Percentiles rank a stretch among this genome's conserved stretches.
Evolutionary conservation across 1,140 invertebrate species (phyloP).

Genomic region (Adelges cooleyi): DNA sequence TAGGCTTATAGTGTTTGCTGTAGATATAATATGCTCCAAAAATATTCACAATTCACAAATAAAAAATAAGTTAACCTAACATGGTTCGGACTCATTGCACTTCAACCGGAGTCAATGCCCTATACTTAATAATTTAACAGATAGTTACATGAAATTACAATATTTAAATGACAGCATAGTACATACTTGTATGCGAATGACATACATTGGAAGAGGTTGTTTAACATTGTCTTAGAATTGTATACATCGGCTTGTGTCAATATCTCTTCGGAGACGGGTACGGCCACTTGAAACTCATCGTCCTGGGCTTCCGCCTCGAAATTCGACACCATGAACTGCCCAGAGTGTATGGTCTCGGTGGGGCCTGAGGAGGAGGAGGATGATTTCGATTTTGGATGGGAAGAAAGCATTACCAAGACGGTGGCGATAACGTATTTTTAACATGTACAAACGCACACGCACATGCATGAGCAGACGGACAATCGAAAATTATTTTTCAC

Average conservation of each 20-base stretch:
- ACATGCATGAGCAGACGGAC: background rate
- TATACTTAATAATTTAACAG: no score
- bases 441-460: background rate
- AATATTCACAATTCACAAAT: no score
- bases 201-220: constrained; percentile 93
- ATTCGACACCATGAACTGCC: constrained; percentile 95
- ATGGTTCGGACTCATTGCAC: no score
- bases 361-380: no score
- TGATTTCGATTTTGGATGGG: background rate
- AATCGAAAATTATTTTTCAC: background rate
- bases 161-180: no score
- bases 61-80: no score
- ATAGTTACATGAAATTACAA: no score
- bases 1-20: no score
- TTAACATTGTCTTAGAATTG: constrained; percentile 81
- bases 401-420: background rate
- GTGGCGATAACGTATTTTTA: no score
- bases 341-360: constrained; percentile 82
- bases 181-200: constrained; percentile 78
- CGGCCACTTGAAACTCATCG: constrained; percentile 67
- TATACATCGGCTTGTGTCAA: constrained; percentile 33
- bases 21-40: no score
- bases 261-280: constrained; percentile 60
- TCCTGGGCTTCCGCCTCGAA: constrained; percentile 87
- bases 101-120: no score